Percentiles rank a stretch among this genome's conserved stretches.
phyloP scores from a whole-genome alignment of 2,797 vertebrate genomes.

The Sparus aurata region DNA sequence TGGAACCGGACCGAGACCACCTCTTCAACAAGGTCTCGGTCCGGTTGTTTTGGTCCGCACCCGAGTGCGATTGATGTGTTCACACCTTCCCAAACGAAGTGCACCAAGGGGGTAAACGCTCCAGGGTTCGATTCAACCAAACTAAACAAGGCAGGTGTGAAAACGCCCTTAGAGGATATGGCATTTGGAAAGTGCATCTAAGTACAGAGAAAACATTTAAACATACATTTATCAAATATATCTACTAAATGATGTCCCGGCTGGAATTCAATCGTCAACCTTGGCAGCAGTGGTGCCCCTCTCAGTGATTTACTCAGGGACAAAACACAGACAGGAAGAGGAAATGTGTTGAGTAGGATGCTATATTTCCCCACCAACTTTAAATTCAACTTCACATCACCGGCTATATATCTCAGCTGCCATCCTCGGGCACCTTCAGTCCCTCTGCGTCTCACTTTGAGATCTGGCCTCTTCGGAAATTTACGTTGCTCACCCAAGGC shows the following conservation, averaged over 20 bases:
- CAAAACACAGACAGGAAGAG: constrained; percentile 11
- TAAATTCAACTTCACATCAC: constrained; percentile 45
- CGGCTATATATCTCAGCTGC: constrained; percentile 39
- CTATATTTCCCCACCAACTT: constrained; percentile 51
- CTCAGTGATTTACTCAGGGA: constrained; percentile 49
- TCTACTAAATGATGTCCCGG: neutral
- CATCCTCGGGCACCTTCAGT: constrained; percentile 55
- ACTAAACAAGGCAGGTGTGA: too few relatives aligned
- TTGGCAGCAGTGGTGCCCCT: constrained; percentile 6
- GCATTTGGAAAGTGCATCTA: neutral
- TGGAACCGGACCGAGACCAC: too few relatives aligned
- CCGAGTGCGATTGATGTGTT: too few relatives aligned
- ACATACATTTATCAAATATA: constrained; percentile 16
- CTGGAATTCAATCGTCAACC: constrained; percentile 33
- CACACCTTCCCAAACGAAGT: too few relatives aligned
- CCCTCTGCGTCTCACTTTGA: constrained; percentile 38
- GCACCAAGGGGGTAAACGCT: too few relatives aligned
- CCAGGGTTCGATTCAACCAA: too few relatives aligned
- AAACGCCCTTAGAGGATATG: too few relatives aligned
- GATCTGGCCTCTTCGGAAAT: constrained; percentile 45
- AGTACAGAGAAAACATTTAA: neutral
- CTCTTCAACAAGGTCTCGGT: too few relatives aligned
- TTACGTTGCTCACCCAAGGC: constrained; percentile 52
- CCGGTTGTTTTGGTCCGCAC: too few relatives aligned
- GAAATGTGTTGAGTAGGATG: constrained; percentile 9